These are phyloP conservation scores for Cinclus mexicanus DNA, from an alignment of 2,113 vertebrate genomes.

Conservation along the genomic window DNA sequence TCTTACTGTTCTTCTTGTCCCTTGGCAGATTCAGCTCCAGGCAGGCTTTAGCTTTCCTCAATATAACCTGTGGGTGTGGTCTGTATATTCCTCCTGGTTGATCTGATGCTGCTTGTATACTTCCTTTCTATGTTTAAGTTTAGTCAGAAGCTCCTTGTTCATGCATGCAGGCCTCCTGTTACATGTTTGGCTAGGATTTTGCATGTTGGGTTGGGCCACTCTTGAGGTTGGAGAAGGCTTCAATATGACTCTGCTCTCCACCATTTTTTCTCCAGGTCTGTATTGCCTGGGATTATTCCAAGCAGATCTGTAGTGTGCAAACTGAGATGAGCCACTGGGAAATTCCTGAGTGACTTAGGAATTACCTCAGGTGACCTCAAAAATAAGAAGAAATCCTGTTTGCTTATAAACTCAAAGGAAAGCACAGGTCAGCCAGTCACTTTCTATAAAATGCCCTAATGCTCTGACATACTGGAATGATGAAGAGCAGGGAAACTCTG, in stretches of 20 bases:
- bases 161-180: background rate
- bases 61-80: background rate
- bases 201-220: background rate
- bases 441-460: background rate
- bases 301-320: background rate
- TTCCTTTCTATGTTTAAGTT: background rate
- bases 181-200: background rate
- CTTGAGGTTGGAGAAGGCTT: background rate
- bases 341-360: background rate
- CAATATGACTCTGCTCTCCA: background rate
- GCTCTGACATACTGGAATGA: background rate
- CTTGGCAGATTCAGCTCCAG: background rate
- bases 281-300: background rate
- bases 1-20: background rate
- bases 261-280: background rate
- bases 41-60: background rate
- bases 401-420: background rate
- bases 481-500: background rate
- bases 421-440: background rate
- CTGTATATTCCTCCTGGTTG: background rate
- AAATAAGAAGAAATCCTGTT: background rate
- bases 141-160: background rate
- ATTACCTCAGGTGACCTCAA: background rate
- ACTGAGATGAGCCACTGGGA: background rate
- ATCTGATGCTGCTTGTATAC: background rate